Conservation (phyloP, 1,140 invertebrate genomes). For the Zaprionus gabonicus region DNA sequence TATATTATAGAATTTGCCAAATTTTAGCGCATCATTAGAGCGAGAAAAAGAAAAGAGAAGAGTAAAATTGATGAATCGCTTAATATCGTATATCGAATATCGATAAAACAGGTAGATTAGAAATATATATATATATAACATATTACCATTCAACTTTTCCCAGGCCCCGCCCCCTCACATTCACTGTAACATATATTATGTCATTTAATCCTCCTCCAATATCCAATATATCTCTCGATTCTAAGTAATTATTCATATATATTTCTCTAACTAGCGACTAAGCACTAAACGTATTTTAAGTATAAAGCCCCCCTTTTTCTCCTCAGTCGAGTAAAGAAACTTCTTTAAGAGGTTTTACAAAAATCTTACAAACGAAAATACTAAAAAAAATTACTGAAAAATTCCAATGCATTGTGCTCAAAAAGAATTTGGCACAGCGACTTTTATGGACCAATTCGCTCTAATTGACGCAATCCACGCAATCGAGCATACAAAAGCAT, state of each 20-base stretch:
- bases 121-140: conserved; percentile 21
- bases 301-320: conserved; percentile 43
- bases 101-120: conserved; percentile 47
- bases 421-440: conserved; percentile 61
- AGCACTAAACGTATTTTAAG: conserved; percentile 49
- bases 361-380: conserved; percentile 26
- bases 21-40: conserved; percentile 66
- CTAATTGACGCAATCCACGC: conserved; percentile 80
- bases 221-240: conserved; percentile 5
- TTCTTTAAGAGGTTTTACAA: conserved; percentile 76
- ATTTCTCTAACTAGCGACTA: conserved; percentile 37
- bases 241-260: conserved; percentile 33
- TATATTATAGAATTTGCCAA: conserved; percentile 75
- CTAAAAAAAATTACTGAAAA: conserved; percentile 57
- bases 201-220: conserved; percentile 31
- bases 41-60: neutral
- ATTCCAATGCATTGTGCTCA: conserved; percentile 70
- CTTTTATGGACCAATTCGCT: conserved; percentile 84
- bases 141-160: conserved; percentile 14
- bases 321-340: conserved; percentile 51
- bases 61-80: conserved; percentile 36
- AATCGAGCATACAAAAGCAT: conserved; percentile 73
- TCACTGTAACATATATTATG: conserved; percentile 42
- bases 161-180: conserved; percentile 29
- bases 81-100: conserved; percentile 52